A percentile compares a stretch with the other conserved stretches of the same genome.
Conservation (phyloP, 1,140 invertebrate species). For the Papilio glaucus region DNA sequence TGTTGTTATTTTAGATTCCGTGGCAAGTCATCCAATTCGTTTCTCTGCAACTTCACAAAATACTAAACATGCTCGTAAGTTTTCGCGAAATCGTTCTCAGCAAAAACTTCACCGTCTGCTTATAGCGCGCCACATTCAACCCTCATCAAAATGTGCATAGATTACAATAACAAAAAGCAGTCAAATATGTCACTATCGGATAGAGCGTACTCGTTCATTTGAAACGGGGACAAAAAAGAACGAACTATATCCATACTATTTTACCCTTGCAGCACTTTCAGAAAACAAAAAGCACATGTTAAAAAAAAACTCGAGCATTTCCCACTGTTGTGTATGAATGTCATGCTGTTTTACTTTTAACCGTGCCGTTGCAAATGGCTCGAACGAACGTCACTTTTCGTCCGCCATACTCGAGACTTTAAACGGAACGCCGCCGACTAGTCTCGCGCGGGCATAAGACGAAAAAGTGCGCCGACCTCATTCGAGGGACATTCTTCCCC, state of each 20-base stretch:
- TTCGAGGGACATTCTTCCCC: slow-evolving; percentile 42
- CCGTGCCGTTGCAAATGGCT: slow-evolving; percentile 30
- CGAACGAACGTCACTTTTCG: slow-evolving; percentile 38
- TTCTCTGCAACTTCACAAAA: not conserved
- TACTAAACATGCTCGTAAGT: not conserved
- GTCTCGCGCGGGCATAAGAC: slow-evolving; percentile 54
- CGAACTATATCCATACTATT: slow-evolving; percentile 29
- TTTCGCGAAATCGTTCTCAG: not conserved
- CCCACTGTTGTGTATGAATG: slow-evolving; percentile 30
- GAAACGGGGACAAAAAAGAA: slow-evolving; percentile 28
- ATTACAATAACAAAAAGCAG: slow-evolving; percentile 37
- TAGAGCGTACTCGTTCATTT: slow-evolving; percentile 22
- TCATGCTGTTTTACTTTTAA: slow-evolving; percentile 34
- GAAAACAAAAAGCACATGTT: slow-evolving; percentile 28
- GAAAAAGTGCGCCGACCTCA: slow-evolving; percentile 68
- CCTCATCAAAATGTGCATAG: slow-evolving; percentile 38
- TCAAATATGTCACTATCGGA: slow-evolving; percentile 37
- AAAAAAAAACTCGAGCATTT: slow-evolving; percentile 29
- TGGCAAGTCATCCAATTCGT: not conserved
- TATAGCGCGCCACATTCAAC: slow-evolving; percentile 23
- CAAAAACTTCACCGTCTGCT: slow-evolving; percentile 26
- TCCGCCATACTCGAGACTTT: slow-evolving; percentile 36
- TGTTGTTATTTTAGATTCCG: not conserved
- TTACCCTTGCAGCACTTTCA: slow-evolving; percentile 29
- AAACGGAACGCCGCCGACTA: slow-evolving; percentile 48